Evolutionary conservation across 2,797 vertebrate species (phyloP).

Genomic region (Bradypodion ventrale): DNA sequence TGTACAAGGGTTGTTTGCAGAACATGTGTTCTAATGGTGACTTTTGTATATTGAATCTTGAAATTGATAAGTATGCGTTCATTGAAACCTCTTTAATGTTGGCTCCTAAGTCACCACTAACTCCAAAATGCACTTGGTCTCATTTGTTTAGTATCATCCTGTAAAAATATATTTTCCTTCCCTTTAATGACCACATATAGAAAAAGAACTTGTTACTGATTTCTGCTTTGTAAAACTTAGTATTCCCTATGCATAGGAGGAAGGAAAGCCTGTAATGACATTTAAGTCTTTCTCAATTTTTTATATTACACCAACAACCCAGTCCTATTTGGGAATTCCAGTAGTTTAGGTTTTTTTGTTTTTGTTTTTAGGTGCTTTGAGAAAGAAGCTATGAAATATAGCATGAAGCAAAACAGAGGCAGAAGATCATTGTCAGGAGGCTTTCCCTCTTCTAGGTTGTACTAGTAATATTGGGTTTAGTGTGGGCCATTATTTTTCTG

Average conservation of each 20-base stretch:
- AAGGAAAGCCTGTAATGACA: neutral
- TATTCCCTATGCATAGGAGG: neutral
- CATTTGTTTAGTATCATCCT: neutral
- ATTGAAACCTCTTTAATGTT: neutral
- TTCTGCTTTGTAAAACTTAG: neutral
- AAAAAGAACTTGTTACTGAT: neutral
- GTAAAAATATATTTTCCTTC: fast-evolving
- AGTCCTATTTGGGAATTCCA: neutral
- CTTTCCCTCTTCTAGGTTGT: neutral
- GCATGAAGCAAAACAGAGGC: neutral
- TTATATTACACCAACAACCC: neutral
- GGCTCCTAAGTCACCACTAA: fast-evolving
- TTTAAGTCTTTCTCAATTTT: neutral
- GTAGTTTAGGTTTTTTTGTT: neutral
- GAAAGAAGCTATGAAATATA: neutral
- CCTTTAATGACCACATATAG: neutral
- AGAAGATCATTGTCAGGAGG: neutral
- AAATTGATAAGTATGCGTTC: neutral
- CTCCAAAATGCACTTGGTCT: neutral
- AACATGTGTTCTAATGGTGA: neutral
- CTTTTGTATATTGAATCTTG: neutral
- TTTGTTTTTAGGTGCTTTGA: neutral
- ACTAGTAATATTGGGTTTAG: neutral
- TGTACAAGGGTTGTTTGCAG: neutral
- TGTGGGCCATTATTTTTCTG: neutral